Evolutionary conservation across 35 echinoderm and acorn worm genomes (phyloP), one percentile per base, ranked within the genome.

Genomic region (Anneissia japonica): DNA sequence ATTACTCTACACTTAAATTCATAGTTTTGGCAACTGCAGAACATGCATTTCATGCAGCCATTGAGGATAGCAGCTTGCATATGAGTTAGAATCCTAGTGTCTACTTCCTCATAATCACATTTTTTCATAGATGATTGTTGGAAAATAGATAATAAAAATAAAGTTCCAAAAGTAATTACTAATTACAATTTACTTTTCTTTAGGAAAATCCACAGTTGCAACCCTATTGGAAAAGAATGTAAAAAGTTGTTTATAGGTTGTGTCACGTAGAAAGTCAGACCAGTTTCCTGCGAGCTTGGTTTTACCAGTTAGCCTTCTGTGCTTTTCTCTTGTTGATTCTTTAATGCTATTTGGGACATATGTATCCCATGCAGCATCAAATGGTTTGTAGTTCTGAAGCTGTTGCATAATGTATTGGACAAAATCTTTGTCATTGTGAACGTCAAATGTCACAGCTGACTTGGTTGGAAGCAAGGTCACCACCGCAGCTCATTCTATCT

Each of bases 41-140:
- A n/a, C 26, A 1, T 3, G 26, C 36, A 33, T 23, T 34, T 56
- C 19, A 21, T 86, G 23, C 39, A 41, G 19, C 87, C 87, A 23
- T 84, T 72, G 32, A 89, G 74, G 26, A 86, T 40, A 19, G 87
- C 84, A 80, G 90, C 46, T 14, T 36, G 36, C 37, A 90, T 30
- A 43, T 94, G 92, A 82, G 90, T 74, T 36, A 87, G n/a, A 21
- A 93, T 37, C 39, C 84, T 84, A 31, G 87, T 93, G 73, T 93
- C 92, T n/a, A 79, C 90, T 80, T 87, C 90, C 76, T 91, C 90
- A 46, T 91, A 84, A 32, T 56, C 34, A 46, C 90, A 87, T 17
- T 86, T 30, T 36, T 19, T 37, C 89, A 51, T 91, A 11, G 1
- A 19, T 10, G 38, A 64, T 12, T 37, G 51, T 36, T 35, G 5